Percentiles rank a stretch among this genome's conserved stretches.
phyloP scores from a whole-genome alignment of 2,797 vertebrate genomes.

The Clamator glandarius region DNA sequence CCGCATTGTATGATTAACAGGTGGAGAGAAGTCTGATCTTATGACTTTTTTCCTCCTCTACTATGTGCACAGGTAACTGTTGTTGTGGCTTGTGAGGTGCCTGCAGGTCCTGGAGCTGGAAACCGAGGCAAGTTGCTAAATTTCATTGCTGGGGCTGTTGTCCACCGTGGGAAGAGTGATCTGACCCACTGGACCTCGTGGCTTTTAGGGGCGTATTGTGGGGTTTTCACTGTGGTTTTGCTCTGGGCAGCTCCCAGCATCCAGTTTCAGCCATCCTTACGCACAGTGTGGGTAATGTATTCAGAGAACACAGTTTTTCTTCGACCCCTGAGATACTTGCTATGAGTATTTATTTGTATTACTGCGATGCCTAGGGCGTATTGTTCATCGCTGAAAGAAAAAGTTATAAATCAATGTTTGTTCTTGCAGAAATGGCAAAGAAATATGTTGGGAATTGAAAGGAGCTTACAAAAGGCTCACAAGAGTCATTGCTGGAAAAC shows the following conservation, averaged over 20 bases:
- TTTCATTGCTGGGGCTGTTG: not conserved
- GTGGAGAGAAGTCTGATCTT: not conserved
- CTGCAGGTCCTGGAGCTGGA: not conserved
- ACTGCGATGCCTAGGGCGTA: not conserved
- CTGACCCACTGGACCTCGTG: rapidly evolving
- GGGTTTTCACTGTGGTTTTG: not conserved
- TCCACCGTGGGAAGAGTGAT: not conserved
- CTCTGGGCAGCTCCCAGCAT: not conserved
- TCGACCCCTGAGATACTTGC: not conserved
- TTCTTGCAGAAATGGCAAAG: not conserved
- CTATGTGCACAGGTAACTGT: not conserved
- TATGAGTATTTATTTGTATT: not conserved
- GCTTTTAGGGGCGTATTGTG: not conserved
- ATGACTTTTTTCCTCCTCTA: not conserved
- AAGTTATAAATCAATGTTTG: not conserved
- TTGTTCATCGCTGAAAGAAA: not conserved
- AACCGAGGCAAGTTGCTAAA: not conserved
- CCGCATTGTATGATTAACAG: not conserved
- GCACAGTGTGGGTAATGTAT: not conserved
- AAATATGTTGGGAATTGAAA: not conserved
- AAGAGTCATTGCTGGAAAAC: not conserved
- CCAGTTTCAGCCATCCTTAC: not conserved
- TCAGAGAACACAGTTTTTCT: not conserved
- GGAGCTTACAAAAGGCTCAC: not conserved
- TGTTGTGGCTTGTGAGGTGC: not conserved